These are phyloP conservation scores for Philhelius pedissequus DNA, from an alignment of 2,888 invertebrate species.

Conservation along the genomic window DNA sequence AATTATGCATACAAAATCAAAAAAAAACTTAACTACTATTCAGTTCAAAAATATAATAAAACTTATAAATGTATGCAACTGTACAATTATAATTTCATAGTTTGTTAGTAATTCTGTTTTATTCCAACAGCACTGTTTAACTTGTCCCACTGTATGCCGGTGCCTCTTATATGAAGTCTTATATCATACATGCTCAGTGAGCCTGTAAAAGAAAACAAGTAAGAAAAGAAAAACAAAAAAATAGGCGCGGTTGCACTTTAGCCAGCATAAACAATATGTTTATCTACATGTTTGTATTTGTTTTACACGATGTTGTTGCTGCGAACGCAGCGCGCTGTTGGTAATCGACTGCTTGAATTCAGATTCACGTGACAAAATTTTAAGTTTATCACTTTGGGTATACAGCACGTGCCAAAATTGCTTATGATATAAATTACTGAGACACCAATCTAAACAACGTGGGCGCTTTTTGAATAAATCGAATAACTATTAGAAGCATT, in stretches of 20 bases:
- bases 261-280: constrained; percentile 3
- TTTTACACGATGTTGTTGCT: constrained; percentile 41
- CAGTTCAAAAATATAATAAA: too few species aligned
- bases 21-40: too few species aligned
- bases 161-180: constrained; percentile 25
- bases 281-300: constrained; percentile 49
- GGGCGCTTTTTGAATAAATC: too few species aligned
- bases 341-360: constrained; percentile 23
- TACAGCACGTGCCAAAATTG: constrained; percentile 30
- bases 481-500: too few species aligned
- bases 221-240: constrained; percentile 27
- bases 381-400: constrained; percentile 21
- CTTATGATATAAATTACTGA: background rate
- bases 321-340: constrained; percentile 21
- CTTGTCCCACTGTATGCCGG: background rate
- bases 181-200: constrained; percentile 47
- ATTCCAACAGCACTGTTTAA: too few species aligned
- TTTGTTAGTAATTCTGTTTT: too few species aligned
- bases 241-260: constrained; percentile 48
- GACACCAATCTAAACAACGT: too few species aligned
- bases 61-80: too few species aligned
- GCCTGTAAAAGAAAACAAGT: background rate
- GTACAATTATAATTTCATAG: too few species aligned
- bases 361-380: constrained; percentile 40
- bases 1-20: too few species aligned